phyloP scores from a whole-genome alignment of 1,140 invertebrate species.

The Matsumurasca onukii region DNA sequence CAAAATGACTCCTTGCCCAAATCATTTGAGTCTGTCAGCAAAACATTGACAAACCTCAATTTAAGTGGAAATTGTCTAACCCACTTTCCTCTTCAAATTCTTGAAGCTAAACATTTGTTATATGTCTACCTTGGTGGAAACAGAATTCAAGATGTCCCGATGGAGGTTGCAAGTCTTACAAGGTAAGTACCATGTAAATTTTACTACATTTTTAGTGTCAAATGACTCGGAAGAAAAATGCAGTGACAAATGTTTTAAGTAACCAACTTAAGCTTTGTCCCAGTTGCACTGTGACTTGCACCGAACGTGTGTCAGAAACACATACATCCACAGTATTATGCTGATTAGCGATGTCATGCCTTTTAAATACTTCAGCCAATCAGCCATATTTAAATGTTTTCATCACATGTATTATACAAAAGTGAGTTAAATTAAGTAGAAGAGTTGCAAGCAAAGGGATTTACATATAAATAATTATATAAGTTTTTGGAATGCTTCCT shows the following conservation, averaged over 20 bases:
- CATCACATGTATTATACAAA: not conserved
- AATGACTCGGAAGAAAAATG: not conserved
- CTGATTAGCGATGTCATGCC: not conserved
- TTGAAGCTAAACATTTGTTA: constrained; percentile 72
- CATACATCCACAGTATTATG: not conserved
- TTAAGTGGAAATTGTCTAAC: constrained; percentile 87
- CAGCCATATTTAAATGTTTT: not conserved
- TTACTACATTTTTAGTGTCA: constrained; percentile 18
- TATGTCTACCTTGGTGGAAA: constrained; percentile 92
- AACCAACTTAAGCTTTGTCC: not conserved
- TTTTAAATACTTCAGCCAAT: not conserved
- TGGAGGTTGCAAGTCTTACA: constrained; percentile 76
- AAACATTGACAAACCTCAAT: constrained; percentile 78
- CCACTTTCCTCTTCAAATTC: constrained; percentile 82
- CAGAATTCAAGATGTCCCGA: constrained; percentile 74
- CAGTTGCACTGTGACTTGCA: not conserved
- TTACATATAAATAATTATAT: not conserved
- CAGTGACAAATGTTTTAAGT: not conserved
- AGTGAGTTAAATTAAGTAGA: not conserved
- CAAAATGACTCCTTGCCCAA: constrained; percentile 83
- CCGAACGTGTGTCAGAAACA: no score
- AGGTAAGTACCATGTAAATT: constrained; percentile 54
- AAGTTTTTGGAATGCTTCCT: not conserved
- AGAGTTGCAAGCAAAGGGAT: not conserved
- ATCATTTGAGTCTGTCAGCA: constrained; percentile 61